phyloP scores from a whole-genome alignment of 1,140 invertebrate species.

The Palaemon carinicauda region DNA sequence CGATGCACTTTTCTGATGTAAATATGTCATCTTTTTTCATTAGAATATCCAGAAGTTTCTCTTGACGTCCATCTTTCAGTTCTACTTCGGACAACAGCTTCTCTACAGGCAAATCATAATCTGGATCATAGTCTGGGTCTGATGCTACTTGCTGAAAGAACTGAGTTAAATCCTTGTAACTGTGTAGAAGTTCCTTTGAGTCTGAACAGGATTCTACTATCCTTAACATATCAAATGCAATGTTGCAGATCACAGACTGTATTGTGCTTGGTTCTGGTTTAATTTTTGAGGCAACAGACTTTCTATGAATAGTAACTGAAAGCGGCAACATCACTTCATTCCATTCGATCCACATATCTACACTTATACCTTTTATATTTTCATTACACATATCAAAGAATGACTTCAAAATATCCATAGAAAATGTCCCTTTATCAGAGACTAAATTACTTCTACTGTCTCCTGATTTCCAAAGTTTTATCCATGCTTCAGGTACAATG shows the following conservation, averaged over 20 bases:
- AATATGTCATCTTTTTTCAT: slow-evolving; percentile 12
- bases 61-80: not conserved
- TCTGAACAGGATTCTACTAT: not conserved
- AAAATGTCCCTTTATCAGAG: not conserved
- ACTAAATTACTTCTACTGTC: not conserved
- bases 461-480: not conserved
- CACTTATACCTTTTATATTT: not conserved
- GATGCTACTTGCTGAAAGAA: slow-evolving; percentile 15
- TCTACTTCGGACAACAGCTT: slow-evolving; percentile 4
- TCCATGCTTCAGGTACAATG: not conserved
- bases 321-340: slow-evolving; percentile 17
- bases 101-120: not conserved
- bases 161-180: not conserved
- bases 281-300: not conserved
- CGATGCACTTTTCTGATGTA: not conserved
- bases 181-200: not conserved
- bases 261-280: not conserved
- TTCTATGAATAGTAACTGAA: not conserved
- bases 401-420: not conserved
- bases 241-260: slow-evolving; percentile 29
- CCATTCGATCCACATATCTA: slow-evolving; percentile 36
- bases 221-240: slow-evolving; percentile 29
- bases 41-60: slow-evolving; percentile 4
- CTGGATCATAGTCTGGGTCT: slow-evolving; percentile 37
- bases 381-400: not conserved